Base-by-base conservation (phyloP, 2,888 invertebrate species). In the Plebejus argus region DNA sequence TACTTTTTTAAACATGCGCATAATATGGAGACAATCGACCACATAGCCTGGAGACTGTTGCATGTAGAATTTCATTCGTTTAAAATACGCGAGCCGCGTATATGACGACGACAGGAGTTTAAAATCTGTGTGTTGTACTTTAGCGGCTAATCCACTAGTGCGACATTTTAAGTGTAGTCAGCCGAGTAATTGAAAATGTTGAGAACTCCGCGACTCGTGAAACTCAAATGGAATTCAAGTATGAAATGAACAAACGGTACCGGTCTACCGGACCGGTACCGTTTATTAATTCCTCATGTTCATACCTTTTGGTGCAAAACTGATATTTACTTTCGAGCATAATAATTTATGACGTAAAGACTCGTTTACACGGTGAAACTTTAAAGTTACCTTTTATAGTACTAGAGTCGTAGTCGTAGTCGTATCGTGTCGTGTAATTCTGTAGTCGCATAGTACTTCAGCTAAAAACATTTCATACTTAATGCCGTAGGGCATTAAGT, bases 181-280 rank as follows among this genome's bases (percentile, higher is more conserved):
- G 15, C 23, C 28, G 28, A 28, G 66, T 66, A 66, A 66, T 66
- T 66, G 66, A 66, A 66, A 66, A 66, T 66, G 66, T 28, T 28
- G 66, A 66, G 66, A 66, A 66, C 66, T 66, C 28, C 15, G 28
- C 28, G 28, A 28, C 66, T 66, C 28, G 28, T 66, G 28, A 15
- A 66, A 66, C 28, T 15, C 12, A 66, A 66, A 66, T 66, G 66
- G 66, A 66, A 66, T 66, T 66, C 66, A 66, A 28, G 28, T 66
- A 28, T 66, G 66, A 66, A 66, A 66, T 66, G 28, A 66, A 66
- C 23, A 28, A 23, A 10, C n/a, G n/a, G n/a, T n/a, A n/a, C n/a
- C n/a, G n/a, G n/a, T n/a, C n/a, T n/a, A n/a, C n/a, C n/a, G n/a
- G n/a, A n/a, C n/a, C n/a, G n/a, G n/a, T n/a, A n/a, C n/a, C n/a